Evolutionary conservation across 92 coral and sea anemone species (phyloP).

Genomic region (Palythoa heliodiscus): DNA sequence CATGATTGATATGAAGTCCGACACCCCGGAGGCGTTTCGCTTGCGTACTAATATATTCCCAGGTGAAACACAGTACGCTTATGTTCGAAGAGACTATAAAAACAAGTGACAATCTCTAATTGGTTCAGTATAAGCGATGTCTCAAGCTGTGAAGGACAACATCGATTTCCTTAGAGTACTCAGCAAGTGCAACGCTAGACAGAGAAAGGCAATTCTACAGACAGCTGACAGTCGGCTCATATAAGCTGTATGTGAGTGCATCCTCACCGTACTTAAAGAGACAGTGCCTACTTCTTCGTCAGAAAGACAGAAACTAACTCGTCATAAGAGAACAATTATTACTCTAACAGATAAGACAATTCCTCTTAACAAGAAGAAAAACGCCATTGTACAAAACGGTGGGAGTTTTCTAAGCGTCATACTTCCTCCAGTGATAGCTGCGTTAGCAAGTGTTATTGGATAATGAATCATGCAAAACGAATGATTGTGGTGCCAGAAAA

Average conservation of each 20-base stretch:
- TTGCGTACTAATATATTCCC: background rate
- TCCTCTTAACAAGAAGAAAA: slow-evolving; percentile 17
- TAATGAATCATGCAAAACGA: slow-evolving; percentile 1
- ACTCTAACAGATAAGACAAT: slow-evolving; percentile 1
- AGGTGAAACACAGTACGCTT: background rate
- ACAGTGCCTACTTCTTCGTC: background rate
- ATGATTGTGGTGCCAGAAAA: slow-evolving; percentile 11
- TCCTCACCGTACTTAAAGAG: background rate
- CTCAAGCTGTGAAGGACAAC: slow-evolving; percentile 14
- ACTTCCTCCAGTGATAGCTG: background rate
- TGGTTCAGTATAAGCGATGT: background rate
- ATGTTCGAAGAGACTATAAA: background rate
- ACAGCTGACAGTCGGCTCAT: background rate
- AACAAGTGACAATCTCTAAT: background rate
- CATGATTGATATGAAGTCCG: slow-evolving; percentile 56
- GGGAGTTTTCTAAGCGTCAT: slow-evolving; percentile 13
- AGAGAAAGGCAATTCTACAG: slow-evolving; percentile 1
- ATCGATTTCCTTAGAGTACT: background rate
- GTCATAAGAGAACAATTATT: slow-evolving; percentile 4
- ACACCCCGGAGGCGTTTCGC: slow-evolving; percentile 43
- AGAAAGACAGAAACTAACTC: background rate
- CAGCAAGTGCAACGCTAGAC: slow-evolving; percentile 26
- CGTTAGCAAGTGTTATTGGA: background rate
- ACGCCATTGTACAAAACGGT: background rate
- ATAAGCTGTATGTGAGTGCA: slow-evolving; percentile 4